phyloP scores from a whole-genome alignment of 1,140 invertebrate genomes.

The Heliconius hewitsoni region DNA sequence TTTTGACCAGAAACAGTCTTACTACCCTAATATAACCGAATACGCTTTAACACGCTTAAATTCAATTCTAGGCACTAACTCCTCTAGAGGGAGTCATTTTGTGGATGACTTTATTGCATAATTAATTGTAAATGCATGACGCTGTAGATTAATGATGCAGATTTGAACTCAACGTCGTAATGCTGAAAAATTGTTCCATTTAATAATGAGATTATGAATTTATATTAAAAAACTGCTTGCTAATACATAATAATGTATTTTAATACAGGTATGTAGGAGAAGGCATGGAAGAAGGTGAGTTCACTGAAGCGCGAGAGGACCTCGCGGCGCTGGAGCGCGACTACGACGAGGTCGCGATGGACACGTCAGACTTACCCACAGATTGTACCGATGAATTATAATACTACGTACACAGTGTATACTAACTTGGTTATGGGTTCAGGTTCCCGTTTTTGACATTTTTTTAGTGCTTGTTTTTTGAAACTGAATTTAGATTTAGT shows the following conservation, averaged over 20 bases:
- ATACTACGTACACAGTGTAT: slow-evolving; percentile 27
- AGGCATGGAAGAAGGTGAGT: slow-evolving; percentile 90
- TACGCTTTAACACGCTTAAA: too few relatives aligned
- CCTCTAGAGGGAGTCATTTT: too few relatives aligned
- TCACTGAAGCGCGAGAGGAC: slow-evolving; percentile 89
- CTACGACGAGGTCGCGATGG: slow-evolving; percentile 74
- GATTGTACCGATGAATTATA: slow-evolving; percentile 68
- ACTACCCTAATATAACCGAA: too few relatives aligned
- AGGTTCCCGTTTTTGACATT: not conserved
- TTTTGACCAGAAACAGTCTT: too few relatives aligned
- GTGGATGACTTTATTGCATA: too few relatives aligned
- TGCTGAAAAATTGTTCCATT: too few relatives aligned
- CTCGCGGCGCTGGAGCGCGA: slow-evolving; percentile 81
- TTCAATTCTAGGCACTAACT: too few relatives aligned
- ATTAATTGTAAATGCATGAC: too few relatives aligned
- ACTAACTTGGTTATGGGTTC: not conserved
- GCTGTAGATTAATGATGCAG: too few relatives aligned
- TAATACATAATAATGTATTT: not conserved
- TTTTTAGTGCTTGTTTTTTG: not conserved
- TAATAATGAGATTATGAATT: too few relatives aligned
- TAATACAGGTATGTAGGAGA: slow-evolving; percentile 84
- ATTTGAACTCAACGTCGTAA: too few relatives aligned
- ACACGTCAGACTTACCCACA: slow-evolving; percentile 67
- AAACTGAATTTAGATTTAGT: not conserved
- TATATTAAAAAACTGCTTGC: not conserved